Evolutionary conservation across 2,797 vertebrate genomes (phyloP), one percentile per base, ranked within the genome.

Genomic region (Thripadectes ignobilis): DNA sequence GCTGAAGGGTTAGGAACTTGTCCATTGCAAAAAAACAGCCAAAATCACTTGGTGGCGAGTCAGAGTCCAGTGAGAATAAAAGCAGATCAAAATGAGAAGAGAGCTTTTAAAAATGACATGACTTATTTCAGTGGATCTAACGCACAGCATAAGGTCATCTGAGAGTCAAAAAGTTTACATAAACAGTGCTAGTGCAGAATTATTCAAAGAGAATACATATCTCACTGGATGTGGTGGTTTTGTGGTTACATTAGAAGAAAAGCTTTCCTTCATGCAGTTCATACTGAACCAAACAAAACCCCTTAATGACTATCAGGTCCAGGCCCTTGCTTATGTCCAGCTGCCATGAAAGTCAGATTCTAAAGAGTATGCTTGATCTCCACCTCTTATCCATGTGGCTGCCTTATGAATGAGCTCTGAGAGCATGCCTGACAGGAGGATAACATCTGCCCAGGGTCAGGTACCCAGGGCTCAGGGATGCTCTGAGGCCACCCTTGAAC

Each of bases 1-100:
- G 65, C 80, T 55, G 12, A 74, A 85, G 84, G 76, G 38, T 89
- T 89, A 61, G 82, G 85, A 95, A 88, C 41, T 79, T 76, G 69
- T 5, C 2, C 67, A 1, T 78, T 82, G 67, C 62, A 85, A 95
- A 92, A 92, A 95, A 89, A 71, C 54, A 89, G 0, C 61, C 10
- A 10, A 67, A 94, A 88, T 96, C 81, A 41, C 61, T 77, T 36
- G 73, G 90, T 82, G 24, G 7, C 43, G 57, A 85, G 68, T 95
- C 67, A 85, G 89, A 79, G 32, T 75, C 65, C 83, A 89, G 20
- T 69, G 74, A 63, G 52, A 89, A n/a, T 62, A 85, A 83, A 72
- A 48, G 62, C 49, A 72, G 77, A 85, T 87, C 71, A 68, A 55
- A 69, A 55, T 59, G 55, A 54, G 67, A 49, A 49, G 45, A 95